Evolutionary conservation across 2,113 vertebrate species (phyloP), one percentile per base, ranked within the genome.

Genomic region (Puntigrus tetrazona): DNA sequence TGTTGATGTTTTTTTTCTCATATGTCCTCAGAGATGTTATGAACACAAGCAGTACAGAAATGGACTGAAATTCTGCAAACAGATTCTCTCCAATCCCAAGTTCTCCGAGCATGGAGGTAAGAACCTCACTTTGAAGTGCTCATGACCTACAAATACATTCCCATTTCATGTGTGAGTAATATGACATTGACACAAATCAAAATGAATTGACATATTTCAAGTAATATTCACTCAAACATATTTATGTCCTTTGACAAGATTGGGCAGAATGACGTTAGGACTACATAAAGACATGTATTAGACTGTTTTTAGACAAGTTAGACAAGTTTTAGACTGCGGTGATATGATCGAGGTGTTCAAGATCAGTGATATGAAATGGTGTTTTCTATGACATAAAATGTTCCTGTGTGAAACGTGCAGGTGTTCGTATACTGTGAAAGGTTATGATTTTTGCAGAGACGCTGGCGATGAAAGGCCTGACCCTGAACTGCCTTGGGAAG

Each of bases 41-140:
- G 97, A 99, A 92, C 98, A 99, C 92, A 99, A 99, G 91, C 98
- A 99, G 90, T 99, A 99, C 93, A 97, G 97, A 96, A 99, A 99
- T 93, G 98, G 98, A 81, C 93, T 99, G 92, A 98, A 99, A 94
- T 99, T 99, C 93, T 99, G 98, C 94, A 99, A 99, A 92, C 98
- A 99, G 92, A 99, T 99, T 90, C 96, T 99, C 90, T 97, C 97
- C 88, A 99, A 99, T 92, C 97, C 98, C 70, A 99, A 99, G 91
- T 99, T 99, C 94, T 96, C 97, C 38, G 98, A 99, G 89, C 98
- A 99, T 94, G 98, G 98, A 95, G 98, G 98, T 99, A 93, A 96
- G 95, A 61, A 75, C 27, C 29, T 3, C 41, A 29, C 3, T n/a
- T 78, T 0, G 13, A 69, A 34, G 29, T 34, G 18, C 22, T 36